Conservation (phyloP, 2,797 vertebrate genomes). For the Triplophysa bombifrons region DNA sequence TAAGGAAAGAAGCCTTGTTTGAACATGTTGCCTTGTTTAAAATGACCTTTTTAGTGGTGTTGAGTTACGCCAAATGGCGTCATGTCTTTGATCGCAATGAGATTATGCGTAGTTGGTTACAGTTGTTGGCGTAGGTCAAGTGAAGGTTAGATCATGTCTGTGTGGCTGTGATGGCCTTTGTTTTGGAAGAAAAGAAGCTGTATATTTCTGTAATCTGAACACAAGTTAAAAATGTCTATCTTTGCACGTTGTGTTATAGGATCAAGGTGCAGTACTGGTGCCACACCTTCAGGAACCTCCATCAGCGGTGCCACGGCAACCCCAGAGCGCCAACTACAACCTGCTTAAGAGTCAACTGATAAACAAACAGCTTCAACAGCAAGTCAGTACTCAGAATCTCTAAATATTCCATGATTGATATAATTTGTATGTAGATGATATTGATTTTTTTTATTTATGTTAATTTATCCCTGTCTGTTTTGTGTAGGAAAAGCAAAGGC, state of each 20-base stretch:
- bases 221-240: background rate
- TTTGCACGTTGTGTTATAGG: constrained; percentile 62
- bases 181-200: background rate
- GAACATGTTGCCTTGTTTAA: constrained; percentile 41
- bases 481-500: constrained; percentile 80
- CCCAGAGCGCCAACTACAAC: constrained; percentile 72
- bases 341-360: constrained; percentile 78
- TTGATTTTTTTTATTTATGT: background rate
- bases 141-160: constrained; percentile 25
- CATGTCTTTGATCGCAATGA: constrained; percentile 22
- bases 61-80: constrained; percentile 20
- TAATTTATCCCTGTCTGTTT: constrained; percentile 45
- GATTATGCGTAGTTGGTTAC: constrained; percentile 14
- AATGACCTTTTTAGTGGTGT: constrained; percentile 34
- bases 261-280: constrained; percentile 71
- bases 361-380: constrained; percentile 66
- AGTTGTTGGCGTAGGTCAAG: constrained; percentile 23
- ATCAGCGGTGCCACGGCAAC: constrained; percentile 63
- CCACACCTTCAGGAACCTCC: constrained; percentile 74
- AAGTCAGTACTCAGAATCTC: constrained; percentile 33
- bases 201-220: background rate
- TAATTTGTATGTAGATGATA: too few relatives aligned
- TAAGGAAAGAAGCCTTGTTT: constrained; percentile 51
- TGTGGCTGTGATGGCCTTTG: constrained; percentile 17
- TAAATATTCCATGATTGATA: background rate